phyloP scores from a whole-genome alignment of 2,113 vertebrate species.

The Bucco capensis region DNA sequence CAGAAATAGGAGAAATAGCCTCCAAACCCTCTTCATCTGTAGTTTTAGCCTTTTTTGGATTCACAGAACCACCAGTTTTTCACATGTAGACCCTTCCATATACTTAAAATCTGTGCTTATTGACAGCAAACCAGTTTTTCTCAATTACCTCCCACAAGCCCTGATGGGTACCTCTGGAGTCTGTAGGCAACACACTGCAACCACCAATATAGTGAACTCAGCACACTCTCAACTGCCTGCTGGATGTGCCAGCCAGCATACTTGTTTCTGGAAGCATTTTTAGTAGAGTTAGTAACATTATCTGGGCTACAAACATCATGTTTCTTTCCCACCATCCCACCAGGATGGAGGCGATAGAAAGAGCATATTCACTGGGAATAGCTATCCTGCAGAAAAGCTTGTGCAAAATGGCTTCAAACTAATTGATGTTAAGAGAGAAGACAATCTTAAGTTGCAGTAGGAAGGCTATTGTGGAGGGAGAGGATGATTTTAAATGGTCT shows the following conservation, averaged over 20 bases:
- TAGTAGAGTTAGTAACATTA: neutral
- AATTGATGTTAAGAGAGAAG: conserved; percentile 2
- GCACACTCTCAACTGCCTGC: neutral
- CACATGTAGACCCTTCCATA: neutral
- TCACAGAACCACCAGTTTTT: neutral
- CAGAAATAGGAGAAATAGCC: neutral
- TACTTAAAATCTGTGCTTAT: neutral
- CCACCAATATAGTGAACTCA: conserved; percentile 6
- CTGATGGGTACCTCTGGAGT: neutral
- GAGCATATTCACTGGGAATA: neutral
- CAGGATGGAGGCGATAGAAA: neutral
- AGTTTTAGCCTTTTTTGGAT: neutral
- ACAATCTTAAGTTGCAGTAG: neutral
- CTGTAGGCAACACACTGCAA: neutral
- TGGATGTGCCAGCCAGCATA: neutral
- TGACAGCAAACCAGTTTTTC: neutral
- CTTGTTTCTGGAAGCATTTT: neutral
- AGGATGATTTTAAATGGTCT: neutral
- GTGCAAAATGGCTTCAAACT: neutral
- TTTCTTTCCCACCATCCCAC: neutral
- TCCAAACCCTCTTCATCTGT: neutral
- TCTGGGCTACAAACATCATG: neutral
- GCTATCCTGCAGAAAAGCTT: neutral
- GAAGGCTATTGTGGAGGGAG: neutral
- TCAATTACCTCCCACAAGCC: neutral